Evolutionary conservation across 2,797 vertebrate species (phyloP).

Genomic region (Enteromius afrohamiltoni): DNA sequence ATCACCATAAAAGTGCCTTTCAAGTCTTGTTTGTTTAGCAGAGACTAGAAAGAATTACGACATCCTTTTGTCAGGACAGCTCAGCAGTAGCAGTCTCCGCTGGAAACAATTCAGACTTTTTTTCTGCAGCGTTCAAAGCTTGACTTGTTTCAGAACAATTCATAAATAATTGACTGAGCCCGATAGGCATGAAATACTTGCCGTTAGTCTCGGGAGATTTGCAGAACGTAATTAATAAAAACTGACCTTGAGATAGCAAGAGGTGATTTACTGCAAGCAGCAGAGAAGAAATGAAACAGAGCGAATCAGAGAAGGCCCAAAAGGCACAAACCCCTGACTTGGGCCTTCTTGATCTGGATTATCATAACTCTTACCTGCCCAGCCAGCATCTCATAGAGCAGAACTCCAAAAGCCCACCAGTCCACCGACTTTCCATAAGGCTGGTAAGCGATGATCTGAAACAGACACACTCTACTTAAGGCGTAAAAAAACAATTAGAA

Average conservation of each 20-base stretch:
- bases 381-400: conserved; percentile 98
- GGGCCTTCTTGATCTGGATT: conserved; percentile 20
- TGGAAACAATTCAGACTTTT: conserved; percentile 38
- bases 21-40: conserved; percentile 23
- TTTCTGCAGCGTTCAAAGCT: conserved; percentile 34
- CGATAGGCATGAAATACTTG: conserved; percentile 51
- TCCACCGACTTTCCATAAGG: conserved; percentile 97
- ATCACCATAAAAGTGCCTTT: conserved; percentile 15
- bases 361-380: conserved; percentile 85
- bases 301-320: conserved; percentile 8
- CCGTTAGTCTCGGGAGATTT: conserved; percentile 45
- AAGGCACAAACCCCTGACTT: neutral
- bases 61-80: conserved; percentile 14
- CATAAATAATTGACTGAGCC: conserved; percentile 52
- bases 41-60: conserved; percentile 31
- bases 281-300: conserved; percentile 38
- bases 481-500: conserved; percentile 25
- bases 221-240: conserved; percentile 52
- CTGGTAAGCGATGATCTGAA: conserved; percentile 98
- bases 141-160: conserved; percentile 38
- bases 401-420: conserved; percentile 98
- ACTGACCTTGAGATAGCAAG: conserved; percentile 56
- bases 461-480: conserved; percentile 56
- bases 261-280: conserved; percentile 37
- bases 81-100: conserved; percentile 24